Percentiles rank a stretch among this genome's conserved stretches.
These are phyloP conservation scores for Nymphalis c-album DNA, from an alignment of 2,888 invertebrate species.

Conservation along the genomic window DNA sequence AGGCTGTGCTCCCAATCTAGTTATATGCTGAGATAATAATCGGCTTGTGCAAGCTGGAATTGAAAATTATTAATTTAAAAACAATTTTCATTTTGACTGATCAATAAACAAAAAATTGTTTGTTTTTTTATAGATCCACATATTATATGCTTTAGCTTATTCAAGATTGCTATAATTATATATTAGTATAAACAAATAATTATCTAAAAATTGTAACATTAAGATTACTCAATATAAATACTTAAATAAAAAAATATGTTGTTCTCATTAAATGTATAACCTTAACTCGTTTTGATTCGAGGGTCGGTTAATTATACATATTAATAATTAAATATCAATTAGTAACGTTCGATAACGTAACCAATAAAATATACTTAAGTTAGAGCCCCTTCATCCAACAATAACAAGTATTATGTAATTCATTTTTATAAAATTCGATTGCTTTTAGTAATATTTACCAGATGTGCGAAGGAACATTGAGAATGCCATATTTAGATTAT, in stretches of 20 bases:
- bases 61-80: neutral
- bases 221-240: neutral
- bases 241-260: neutral
- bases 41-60: constrained; percentile 60
- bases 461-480: constrained; percentile 69
- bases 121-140: too few species aligned
- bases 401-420: constrained; percentile 66
- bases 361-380: neutral
- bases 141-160: too few species aligned
- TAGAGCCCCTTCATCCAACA: constrained; percentile 23
- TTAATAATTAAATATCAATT: neutral
- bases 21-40: constrained; percentile 57
- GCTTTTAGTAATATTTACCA: constrained; percentile 54
- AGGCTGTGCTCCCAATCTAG: constrained; percentile 57
- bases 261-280: neutral
- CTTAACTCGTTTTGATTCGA: neutral
- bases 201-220: neutral
- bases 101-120: neutral
- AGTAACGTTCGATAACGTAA: constrained; percentile 1
- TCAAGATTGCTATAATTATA: too few species aligned
- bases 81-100: neutral
- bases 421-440: constrained; percentile 37
- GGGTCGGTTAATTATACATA: too few species aligned
- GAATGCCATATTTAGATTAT: constrained; percentile 61
- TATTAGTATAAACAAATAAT: too few species aligned